A percentile compares a stretch with the other conserved stretches of the same genome.
These are phyloP conservation scores for Eriosoma lanigerum DNA, from an alignment of 1,140 invertebrate genomes.

Conservation along the genomic window DNA sequence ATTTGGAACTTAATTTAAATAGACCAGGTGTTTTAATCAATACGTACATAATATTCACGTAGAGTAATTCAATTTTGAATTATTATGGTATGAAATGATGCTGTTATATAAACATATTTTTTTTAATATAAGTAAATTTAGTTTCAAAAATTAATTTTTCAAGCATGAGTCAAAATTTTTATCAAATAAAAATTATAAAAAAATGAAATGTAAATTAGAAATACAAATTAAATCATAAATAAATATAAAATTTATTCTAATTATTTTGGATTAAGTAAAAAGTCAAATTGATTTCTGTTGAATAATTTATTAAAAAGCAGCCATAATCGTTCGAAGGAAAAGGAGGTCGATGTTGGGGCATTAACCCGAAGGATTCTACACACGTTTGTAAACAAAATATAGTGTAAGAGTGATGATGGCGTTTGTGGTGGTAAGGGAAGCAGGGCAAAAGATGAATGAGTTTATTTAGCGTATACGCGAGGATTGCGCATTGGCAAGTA, in stretches of 20 bases:
- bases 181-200: too few relatives aligned
- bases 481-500: slow-evolving; percentile 22
- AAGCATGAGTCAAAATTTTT: too few relatives aligned
- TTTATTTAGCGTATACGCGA: slow-evolving; percentile 41
- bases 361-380: slow-evolving; percentile 39
- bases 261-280: not conserved
- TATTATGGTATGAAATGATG: not conserved
- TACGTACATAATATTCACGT: not conserved
- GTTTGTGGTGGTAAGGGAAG: not conserved
- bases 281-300: not conserved
- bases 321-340: slow-evolving; percentile 3
- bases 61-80: slow-evolving; percentile 14
- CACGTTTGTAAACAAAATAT: slow-evolving; percentile 43
- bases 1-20: slow-evolving; percentile 21
- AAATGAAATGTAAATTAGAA: too few relatives aligned
- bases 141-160: not conserved
- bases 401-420: not conserved
- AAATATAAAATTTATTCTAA: too few relatives aligned
- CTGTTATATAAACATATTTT: not conserved
- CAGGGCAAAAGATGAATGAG: slow-evolving; percentile 46
- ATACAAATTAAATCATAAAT: too few relatives aligned
- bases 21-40: slow-evolving; percentile 1
- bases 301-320: not conserved
- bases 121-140: not conserved
- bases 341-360: slow-evolving; percentile 38